Base-by-base conservation (phyloP, 2,113 vertebrate genomes). In the Pycnonotus jocosus region DNA sequence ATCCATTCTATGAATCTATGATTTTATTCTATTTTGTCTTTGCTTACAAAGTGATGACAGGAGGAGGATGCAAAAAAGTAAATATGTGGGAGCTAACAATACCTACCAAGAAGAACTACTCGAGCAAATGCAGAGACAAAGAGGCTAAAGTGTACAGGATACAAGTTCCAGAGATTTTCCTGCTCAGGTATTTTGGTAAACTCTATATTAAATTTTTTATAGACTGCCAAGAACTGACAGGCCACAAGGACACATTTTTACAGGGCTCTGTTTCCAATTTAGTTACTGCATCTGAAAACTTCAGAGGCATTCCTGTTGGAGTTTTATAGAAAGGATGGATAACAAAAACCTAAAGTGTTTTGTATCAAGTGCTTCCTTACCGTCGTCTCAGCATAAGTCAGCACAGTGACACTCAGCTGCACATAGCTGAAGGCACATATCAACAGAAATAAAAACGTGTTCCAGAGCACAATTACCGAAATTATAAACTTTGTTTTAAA, bases 401-500 rank as follows among this genome's bases (percentile, higher is more conserved):
- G 53, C 61, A 53, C 21, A 91, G n/a, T 72, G 77, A 74, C 47
- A 31, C 51, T 93, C 76, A 92, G 69, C 69, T 92, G 56, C 81
- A 81, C 47, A 15, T 66, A 74, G 44, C 30, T 74, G 60, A 88
- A 78, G 48, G 15, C 3, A 2, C 15, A 7, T 30, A 78, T 74
- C 38, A 86, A 51, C 44, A 89, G 57, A 89, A 81, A 86, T 23
- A 81, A 81, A 73, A 79, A 28, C 12, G 44, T 20, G 7, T 74
- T 92, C 51, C 47, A 74, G 33, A 71, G 15, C 17, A 87, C 21
- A 84, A 68, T 85, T 68, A 72, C 35, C 68, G 53, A 81, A 87
- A 89, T 87, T n/a, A 76, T 35, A 60, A 92, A 68, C 40, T 84
- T 54, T 74, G 15, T 79, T 92, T 91, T 68, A 79, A 91, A 68